Evolutionary conservation across 1,140 invertebrate species (phyloP).

Genomic region (Varroa destructor): DNA sequence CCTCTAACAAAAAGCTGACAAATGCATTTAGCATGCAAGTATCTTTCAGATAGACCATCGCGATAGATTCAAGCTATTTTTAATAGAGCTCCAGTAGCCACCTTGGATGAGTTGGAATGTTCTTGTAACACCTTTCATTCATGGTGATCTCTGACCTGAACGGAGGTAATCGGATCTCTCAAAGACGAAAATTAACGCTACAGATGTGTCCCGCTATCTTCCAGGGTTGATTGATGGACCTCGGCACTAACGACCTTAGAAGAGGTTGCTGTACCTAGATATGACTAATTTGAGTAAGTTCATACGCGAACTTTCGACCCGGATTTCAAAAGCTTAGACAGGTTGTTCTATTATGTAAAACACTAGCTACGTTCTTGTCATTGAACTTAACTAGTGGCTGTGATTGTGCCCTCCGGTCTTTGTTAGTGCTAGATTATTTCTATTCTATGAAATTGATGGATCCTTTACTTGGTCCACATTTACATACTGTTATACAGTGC

Average conservation of each 20-base stretch:
- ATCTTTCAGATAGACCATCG: conserved; percentile 77
- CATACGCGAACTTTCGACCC: no score
- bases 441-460: no score
- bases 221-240: conserved; percentile 31
- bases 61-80: conserved; percentile 57
- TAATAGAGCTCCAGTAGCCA: conserved; percentile 40
- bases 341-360: no score
- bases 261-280: no score
- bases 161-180: conserved; percentile 30
- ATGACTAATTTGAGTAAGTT: no score
- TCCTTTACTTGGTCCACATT: no score
- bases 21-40: conserved; percentile 53
- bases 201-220: conserved; percentile 17
- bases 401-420: no score
- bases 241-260: conserved; percentile 32
- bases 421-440: no score
- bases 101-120: background rate
- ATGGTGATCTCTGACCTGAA: conserved; percentile 30
- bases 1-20: background rate
- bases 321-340: no score
- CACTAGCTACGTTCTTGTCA: no score
- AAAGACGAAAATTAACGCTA: conserved; percentile 30
- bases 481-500: no score
- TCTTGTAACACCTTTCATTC: conserved; percentile 5
- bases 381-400: no score